These are phyloP conservation scores for Micoletzkya japonica DNA, from an alignment of 2,888 invertebrate species.

Conservation along the genomic window DNA sequence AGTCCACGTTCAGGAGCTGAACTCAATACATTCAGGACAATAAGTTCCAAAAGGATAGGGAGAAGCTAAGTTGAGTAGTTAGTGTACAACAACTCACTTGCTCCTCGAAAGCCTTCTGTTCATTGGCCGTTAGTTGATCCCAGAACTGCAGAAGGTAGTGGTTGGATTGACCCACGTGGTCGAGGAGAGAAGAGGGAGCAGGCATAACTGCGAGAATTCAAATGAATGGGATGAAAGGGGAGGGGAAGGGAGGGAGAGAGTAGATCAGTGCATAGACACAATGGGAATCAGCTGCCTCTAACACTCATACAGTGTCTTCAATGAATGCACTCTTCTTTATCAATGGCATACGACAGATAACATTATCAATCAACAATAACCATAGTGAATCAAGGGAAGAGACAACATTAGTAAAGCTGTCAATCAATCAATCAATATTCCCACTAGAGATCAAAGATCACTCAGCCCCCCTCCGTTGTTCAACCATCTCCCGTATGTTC, in stretches of 20 bases:
- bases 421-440: not conserved
- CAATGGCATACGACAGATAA: too few relatives aligned
- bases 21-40: not conserved
- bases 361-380: not conserved
- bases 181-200: conserved; percentile 2
- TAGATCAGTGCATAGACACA: not conserved
- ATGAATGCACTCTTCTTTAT: too few relatives aligned
- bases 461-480: conserved; percentile 27
- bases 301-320: too few relatives aligned
- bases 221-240: not conserved
- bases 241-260: not conserved
- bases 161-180: conserved; percentile 70
- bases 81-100: too few relatives aligned
- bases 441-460: not conserved
- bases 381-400: not conserved
- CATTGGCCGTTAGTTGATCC: conserved; percentile 74
- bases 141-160: conserved; percentile 82
- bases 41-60: too few relatives aligned
- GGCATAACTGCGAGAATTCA: conserved; percentile 1
- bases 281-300: not conserved
- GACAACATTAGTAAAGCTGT: not conserved
- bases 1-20: not conserved
- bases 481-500: conserved; percentile 78
- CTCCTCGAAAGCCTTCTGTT: conserved; percentile 62
- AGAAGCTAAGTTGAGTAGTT: not conserved